These are phyloP conservation scores for Alloplasta piceator DNA, from an alignment of 2,888 invertebrate species.

Conservation along the genomic window DNA sequence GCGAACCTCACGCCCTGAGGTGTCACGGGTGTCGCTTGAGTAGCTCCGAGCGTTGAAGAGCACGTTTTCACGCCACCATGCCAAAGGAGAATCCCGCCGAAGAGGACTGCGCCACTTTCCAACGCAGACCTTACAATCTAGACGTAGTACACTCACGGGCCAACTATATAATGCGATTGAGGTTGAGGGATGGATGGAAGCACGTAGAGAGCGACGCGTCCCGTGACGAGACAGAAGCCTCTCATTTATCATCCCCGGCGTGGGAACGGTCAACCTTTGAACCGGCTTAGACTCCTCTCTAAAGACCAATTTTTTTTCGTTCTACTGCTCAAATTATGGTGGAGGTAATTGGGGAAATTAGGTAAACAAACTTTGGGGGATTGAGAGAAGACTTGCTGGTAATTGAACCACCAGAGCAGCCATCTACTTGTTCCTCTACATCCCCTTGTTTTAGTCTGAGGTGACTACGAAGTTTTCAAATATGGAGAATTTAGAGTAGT, in stretches of 20 bases:
- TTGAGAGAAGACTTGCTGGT: conserved; percentile 47
- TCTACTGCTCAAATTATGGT: conserved; percentile 12
- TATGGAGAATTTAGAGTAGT: no score
- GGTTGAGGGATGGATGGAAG: background rate
- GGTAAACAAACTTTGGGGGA: conserved; percentile 46
- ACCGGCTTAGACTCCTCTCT: background rate
- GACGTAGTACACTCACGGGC: conserved; percentile 15
- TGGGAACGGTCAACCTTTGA: conserved; percentile 55
- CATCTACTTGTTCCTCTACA: conserved; percentile 26
- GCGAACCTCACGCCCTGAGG: conserved; percentile 23
- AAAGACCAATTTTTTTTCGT: conserved; percentile 25
- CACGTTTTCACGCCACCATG: conserved; percentile 52
- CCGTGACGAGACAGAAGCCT: conserved; percentile 52
- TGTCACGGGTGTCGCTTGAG: conserved; percentile 41
- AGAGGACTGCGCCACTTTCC: background rate
- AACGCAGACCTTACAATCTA: conserved; percentile 9
- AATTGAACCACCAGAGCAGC: conserved; percentile 4
- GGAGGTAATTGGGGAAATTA: conserved; percentile 52
- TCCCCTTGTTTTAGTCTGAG: conserved; percentile 14
- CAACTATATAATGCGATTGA: conserved; percentile 8
- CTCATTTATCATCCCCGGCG: conserved; percentile 59
- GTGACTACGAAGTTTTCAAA: no score
- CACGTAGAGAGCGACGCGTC: conserved; percentile 30
- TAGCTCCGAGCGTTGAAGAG: conserved; percentile 38
- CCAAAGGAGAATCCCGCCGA: conserved; percentile 23